Conservation (phyloP, 2,113 vertebrate species). For the Pachypanchax playfairii region DNA sequence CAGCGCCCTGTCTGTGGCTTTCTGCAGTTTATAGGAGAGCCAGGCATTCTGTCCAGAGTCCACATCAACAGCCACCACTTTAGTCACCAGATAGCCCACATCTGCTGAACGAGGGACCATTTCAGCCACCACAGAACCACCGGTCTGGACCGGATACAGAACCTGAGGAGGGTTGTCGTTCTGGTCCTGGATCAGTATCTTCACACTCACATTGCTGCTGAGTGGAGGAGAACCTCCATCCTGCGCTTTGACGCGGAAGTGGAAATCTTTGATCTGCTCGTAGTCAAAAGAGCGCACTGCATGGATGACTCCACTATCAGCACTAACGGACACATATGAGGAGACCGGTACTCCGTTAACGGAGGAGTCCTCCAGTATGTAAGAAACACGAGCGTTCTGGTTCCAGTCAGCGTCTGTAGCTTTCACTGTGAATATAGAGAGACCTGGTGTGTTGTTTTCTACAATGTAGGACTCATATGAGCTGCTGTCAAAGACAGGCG, state of each 20-base stretch:
- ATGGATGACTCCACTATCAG: neutral
- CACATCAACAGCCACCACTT: slow-evolving; percentile 73
- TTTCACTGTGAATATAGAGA: slow-evolving; percentile 2
- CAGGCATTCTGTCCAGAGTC: slow-evolving; percentile 49
- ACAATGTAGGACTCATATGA: slow-evolving; percentile 6
- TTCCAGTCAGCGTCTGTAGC: slow-evolving; percentile 7
- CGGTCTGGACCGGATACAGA: slow-evolving; percentile 8
- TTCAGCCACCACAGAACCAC: slow-evolving; percentile 15
- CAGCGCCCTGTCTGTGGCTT: slow-evolving; percentile 13
- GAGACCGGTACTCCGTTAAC: slow-evolving; percentile 1
- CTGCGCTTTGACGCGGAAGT: neutral
- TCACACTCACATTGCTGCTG: slow-evolving; percentile 45
- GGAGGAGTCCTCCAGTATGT: neutral
- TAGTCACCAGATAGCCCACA: slow-evolving; percentile 69
- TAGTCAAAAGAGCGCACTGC: neutral
- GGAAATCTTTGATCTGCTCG: neutral
- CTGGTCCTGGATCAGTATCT: slow-evolving; percentile 48
- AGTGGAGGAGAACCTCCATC: neutral
- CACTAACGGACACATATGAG: neutral
- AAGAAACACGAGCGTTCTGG: slow-evolving; percentile 52
- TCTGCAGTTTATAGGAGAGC: neutral
- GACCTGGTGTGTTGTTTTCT: slow-evolving; percentile 14
- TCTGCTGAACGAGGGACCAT: slow-evolving; percentile 49
- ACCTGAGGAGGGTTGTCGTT: slow-evolving; percentile 8
- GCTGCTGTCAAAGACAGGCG: slow-evolving; percentile 3